Evolutionary conservation across 2,888 invertebrate genomes (phyloP), one percentile per base, ranked within the genome.

Genomic region (Augiades crinisus): DNA sequence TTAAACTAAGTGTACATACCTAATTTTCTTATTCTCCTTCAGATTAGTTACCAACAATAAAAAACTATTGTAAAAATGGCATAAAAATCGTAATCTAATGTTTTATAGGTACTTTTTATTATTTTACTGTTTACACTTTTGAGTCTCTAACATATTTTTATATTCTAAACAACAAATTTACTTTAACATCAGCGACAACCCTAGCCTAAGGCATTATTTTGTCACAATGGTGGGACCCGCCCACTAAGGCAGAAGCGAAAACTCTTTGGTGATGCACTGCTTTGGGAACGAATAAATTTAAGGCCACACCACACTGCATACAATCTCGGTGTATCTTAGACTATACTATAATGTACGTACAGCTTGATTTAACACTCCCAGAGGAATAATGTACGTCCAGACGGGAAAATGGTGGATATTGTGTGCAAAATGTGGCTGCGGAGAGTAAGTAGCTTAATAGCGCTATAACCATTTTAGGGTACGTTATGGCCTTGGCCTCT

Each of bases 191-290:
- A n/a, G 8, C 13, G 17, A 0, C 36, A 50, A 21, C 43, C 36
- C 36, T 50, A 80, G 76, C 80, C 80, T 75, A 78, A 81, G 84
- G 84, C 83, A 81, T 85, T 85, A 88, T 89, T 88, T 87, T 86
- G 87, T 89, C 84, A 89, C 89, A 89, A 88, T 88, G 81, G 85
- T 80, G 75, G 81, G 81, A 76, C 73, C 83, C 88, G 80, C 89
- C 87, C 86, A 89, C 87, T 79, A 78, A 65, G 75, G 75, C 79
- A 77, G 75, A 75, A 75, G 75, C 77, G 73, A 74, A 70, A 69
- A 78, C 76, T 79, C 78, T 78, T 80, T 77, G 71, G 82, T 87
- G 89, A 87, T 88, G 88, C 87, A 88, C 81, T 79, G 86, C 85
- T 87, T 85, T 81, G 80, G 82, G 78, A 77, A 79, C 75, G 84